Conservation (phyloP, 92 coral and sea anemone genomes). For the Desmophyllum pertusum region DNA sequence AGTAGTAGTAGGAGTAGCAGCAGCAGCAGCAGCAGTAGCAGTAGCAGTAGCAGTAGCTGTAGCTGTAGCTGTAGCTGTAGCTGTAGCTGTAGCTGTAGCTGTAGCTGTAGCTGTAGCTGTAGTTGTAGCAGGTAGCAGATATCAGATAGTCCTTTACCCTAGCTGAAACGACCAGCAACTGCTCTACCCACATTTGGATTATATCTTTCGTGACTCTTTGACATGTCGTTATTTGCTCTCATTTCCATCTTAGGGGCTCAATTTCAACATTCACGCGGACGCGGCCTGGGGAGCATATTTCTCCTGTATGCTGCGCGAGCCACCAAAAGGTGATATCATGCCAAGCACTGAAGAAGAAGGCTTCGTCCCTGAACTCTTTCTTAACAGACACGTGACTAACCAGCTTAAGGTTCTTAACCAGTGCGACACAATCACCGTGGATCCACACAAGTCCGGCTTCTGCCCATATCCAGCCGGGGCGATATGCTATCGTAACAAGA, state of each 20-base stretch:
- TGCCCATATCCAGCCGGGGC: slow-evolving; percentile 91
- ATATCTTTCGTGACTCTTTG: no score
- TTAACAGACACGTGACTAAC: slow-evolving; percentile 59
- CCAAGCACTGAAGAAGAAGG: slow-evolving; percentile 40
- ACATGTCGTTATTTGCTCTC: neutral
- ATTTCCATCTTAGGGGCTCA: slow-evolving; percentile 67
- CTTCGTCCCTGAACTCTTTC: slow-evolving; percentile 74
- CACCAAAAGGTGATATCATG: slow-evolving; percentile 28
- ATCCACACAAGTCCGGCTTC: slow-evolving; percentile 94
- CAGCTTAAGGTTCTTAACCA: slow-evolving; percentile 61
- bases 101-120: no score
- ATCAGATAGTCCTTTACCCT: no score
- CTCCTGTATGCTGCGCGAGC: slow-evolving; percentile 75
- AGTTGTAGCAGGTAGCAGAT: no score
- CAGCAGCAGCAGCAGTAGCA: neutral
- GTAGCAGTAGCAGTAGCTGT: neutral
- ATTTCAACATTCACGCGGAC: slow-evolving; percentile 82
- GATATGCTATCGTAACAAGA: slow-evolving; percentile 78
- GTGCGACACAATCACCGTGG: slow-evolving; percentile 87
- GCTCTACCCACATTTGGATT: no score
- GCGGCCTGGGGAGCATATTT: slow-evolving; percentile 98
- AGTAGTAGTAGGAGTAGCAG: no score
- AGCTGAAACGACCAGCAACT: no score
- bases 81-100: no score
- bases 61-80: neutral